phyloP scores from a whole-genome alignment of 1,140 invertebrate genomes.

The Drosophila kanapiae region DNA sequence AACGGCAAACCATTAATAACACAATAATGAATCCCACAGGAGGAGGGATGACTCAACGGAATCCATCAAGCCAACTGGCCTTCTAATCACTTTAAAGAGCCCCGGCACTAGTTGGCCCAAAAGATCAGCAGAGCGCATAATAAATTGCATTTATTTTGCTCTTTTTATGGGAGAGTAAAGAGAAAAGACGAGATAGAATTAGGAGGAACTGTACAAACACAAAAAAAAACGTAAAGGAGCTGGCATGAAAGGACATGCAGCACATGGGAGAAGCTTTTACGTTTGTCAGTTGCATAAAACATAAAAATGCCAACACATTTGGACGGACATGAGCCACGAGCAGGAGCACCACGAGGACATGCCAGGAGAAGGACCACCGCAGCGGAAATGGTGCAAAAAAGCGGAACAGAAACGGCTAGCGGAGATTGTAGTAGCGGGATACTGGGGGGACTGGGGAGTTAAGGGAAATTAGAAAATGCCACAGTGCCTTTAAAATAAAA shows the following conservation, averaged over 20 bases:
- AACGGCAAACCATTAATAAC: constrained; percentile 67
- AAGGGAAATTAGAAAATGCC: constrained; percentile 79
- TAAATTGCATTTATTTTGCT: constrained; percentile 70
- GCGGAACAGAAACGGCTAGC: constrained; percentile 35
- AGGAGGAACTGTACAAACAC: constrained; percentile 4
- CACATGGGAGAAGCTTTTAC: constrained; percentile 69
- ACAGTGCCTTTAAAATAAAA: constrained; percentile 27
- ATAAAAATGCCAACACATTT: constrained; percentile 78
- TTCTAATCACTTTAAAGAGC: constrained; percentile 54
- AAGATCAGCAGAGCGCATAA: constrained; percentile 71
- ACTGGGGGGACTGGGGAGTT: constrained; percentile 12
- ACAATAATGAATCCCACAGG: constrained; percentile 37
- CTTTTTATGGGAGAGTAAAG: constrained; percentile 6
- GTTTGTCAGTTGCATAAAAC: constrained; percentile 81
- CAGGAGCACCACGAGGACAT: constrained; percentile 48
- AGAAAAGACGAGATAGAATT: constrained; percentile 10
- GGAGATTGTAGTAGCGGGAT: constrained; percentile 1
- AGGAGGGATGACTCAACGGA: constrained; percentile 21
- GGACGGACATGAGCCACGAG: constrained; percentile 35
- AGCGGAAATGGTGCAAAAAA: constrained; percentile 80
- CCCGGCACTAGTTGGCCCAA: constrained; percentile 35
- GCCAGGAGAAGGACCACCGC: constrained; percentile 68
- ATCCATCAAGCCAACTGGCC: constrained; percentile 41
- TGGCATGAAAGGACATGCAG: constrained; percentile 38
- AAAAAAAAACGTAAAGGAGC: neutral